Conservation (phyloP, 2,113 vertebrate species). For the Lophius piscatorius region DNA sequence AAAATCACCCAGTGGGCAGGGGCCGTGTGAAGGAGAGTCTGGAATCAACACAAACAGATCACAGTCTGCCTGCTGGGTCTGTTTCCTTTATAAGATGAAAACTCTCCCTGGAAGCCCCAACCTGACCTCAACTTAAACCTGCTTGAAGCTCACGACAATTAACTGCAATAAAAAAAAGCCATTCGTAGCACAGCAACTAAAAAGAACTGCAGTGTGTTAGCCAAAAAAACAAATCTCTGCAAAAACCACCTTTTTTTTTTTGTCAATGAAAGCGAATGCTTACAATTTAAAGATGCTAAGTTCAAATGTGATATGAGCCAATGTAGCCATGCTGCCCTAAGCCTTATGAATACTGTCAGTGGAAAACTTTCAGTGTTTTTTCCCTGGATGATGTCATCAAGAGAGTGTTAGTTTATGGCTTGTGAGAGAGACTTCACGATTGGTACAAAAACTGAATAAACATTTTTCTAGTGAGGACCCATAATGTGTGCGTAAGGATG, state of each 20-base stretch:
- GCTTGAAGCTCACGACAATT: background rate
- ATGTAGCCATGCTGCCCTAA: background rate
- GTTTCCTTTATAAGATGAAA: no score
- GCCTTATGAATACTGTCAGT: background rate
- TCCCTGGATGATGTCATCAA: conserved; percentile 38
- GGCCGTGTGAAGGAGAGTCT: no score
- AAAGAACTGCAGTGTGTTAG: conserved; percentile 10
- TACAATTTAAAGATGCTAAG: background rate
- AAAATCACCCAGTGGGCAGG: no score
- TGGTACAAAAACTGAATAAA: conserved; percentile 52
- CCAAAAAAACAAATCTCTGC: conserved; percentile 1
- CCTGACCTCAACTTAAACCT: conserved; percentile 11
- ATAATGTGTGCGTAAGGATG: conserved; percentile 20
- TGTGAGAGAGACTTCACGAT: conserved; percentile 25
- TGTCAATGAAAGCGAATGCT: background rate
- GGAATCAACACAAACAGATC: no score
- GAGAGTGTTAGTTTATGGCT: conserved; percentile 41
- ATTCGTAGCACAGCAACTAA: conserved; percentile 11
- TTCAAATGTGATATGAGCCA: background rate
- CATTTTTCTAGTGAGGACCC: conserved; percentile 49
- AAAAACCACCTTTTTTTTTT: background rate
- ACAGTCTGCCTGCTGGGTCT: no score
- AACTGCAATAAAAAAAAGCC: no score
- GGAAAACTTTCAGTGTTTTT: conserved; percentile 24
- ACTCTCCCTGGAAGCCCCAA: no score